These are phyloP conservation scores for Tortricodes alternella DNA, from an alignment of 2,888 invertebrate genomes.

Conservation along the genomic window DNA sequence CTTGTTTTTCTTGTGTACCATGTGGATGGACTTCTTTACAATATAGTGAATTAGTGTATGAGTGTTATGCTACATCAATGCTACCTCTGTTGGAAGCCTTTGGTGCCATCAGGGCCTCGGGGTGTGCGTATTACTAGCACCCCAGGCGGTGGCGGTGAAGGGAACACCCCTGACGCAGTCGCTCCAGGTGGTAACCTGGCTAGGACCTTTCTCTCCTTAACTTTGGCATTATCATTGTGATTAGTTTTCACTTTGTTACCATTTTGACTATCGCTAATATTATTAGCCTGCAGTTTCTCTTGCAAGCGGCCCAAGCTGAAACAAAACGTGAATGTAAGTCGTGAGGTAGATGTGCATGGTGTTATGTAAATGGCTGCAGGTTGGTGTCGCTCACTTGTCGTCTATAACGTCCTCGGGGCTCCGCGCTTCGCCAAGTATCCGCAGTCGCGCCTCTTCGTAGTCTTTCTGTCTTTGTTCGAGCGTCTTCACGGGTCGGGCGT, in stretches of 20 bases:
- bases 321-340: slow-evolving; percentile 12
- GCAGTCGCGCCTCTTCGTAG: slow-evolving; percentile 94
- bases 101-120: slow-evolving; percentile 90
- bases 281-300: slow-evolving; percentile 74
- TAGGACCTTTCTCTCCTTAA: slow-evolving; percentile 70
- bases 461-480: slow-evolving; percentile 95
- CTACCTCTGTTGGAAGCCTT: slow-evolving; percentile 75
- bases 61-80: slow-evolving; percentile 44
- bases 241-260: slow-evolving; percentile 56
- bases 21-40: slow-evolving; percentile 55
- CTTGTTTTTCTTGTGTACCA: slow-evolving; percentile 38
- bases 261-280: slow-evolving; percentile 64
- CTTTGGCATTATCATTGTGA: slow-evolving; percentile 63
- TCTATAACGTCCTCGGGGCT: slow-evolving; percentile 89
- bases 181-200: slow-evolving; percentile 65
- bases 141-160: slow-evolving; percentile 73
- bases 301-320: slow-evolving; percentile 71
- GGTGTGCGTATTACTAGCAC: slow-evolving; percentile 87
- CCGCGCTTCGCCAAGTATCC: slow-evolving; percentile 94
- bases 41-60: slow-evolving; percentile 40
- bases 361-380: slow-evolving; percentile 42
- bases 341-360: slow-evolving; percentile 18
- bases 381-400: slow-evolving; percentile 74
- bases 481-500: slow-evolving; percentile 89
- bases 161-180: slow-evolving; percentile 62